phyloP scores from a whole-genome alignment of 1,140 invertebrate genomes.

The Drosophila bocki region DNA sequence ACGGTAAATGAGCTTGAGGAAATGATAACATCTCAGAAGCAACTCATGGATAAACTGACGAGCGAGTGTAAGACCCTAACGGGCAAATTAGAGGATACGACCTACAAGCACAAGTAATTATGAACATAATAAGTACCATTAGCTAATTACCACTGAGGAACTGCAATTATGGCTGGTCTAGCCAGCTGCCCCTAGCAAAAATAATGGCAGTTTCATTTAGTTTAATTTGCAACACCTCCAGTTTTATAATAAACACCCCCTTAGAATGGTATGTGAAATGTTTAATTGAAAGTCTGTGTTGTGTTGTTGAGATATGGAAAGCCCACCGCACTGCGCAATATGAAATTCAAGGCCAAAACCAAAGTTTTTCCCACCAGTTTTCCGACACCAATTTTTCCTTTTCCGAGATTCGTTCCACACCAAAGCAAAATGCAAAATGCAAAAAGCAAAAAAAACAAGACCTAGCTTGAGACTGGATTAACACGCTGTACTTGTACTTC shows the following conservation, averaged over 20 bases:
- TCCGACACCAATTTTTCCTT: slow-evolving; percentile 55
- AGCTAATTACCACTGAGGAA: slow-evolving; percentile 1
- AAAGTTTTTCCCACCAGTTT: slow-evolving; percentile 41
- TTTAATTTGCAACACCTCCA: slow-evolving; percentile 7
- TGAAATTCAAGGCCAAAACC: slow-evolving; percentile 67
- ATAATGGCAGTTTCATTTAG: slow-evolving; percentile 36
- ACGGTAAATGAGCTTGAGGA: slow-evolving; percentile 93
- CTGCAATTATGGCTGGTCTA: slow-evolving; percentile 8
- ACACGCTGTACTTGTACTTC: slow-evolving; percentile 83
- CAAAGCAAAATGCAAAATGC: slow-evolving; percentile 33
- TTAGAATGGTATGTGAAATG: slow-evolving; percentile 22
- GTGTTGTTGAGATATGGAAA: slow-evolving; percentile 31
- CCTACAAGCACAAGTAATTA: slow-evolving; percentile 93
- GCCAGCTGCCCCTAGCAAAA: background rate
- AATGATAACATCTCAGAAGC: slow-evolving; percentile 94
- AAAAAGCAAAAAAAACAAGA: slow-evolving; percentile 34
- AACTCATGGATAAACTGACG: slow-evolving; percentile 94
- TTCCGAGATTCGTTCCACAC: slow-evolving; percentile 61
- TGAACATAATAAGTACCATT: slow-evolving; percentile 26
- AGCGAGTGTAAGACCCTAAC: slow-evolving; percentile 93
- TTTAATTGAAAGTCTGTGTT: slow-evolving; percentile 35
- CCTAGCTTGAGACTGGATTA: slow-evolving; percentile 71
- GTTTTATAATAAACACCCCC: slow-evolving; percentile 17
- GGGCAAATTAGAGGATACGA: slow-evolving; percentile 93
- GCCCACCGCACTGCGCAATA: slow-evolving; percentile 63